These are phyloP conservation scores for Mungos mungo DNA, from an alignment of 2,113 vertebrate species.

Conservation along the genomic window DNA sequence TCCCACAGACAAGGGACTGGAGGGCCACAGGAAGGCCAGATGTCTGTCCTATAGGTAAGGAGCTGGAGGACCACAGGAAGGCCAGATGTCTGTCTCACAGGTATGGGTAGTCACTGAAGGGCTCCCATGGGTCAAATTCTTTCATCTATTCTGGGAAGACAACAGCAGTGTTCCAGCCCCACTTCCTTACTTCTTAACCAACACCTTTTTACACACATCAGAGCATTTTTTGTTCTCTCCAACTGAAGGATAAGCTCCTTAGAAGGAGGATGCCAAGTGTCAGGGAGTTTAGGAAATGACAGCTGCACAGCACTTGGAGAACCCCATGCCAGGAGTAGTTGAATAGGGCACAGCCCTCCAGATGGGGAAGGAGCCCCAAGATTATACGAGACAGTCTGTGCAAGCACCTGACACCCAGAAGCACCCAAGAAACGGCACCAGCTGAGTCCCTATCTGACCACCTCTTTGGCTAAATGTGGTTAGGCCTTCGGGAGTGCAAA, in stretches of 20 bases:
- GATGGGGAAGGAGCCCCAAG: not conserved
- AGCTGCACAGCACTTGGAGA: not conserved
- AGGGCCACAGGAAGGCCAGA: not conserved
- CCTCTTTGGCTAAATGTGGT: not conserved
- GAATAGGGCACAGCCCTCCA: not conserved
- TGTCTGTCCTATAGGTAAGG: not conserved
- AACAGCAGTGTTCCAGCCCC: not conserved
- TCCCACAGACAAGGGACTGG: not conserved
- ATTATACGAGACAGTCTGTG: not conserved
- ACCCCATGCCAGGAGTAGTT: not conserved
- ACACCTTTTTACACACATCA: not conserved
- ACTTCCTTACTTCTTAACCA: not conserved
- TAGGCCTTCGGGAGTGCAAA: accelerated
- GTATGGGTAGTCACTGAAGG: not conserved
- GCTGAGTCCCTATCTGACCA: not conserved
- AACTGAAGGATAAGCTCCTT: not conserved
- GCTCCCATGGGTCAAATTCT: not conserved
- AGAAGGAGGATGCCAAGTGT: not conserved
- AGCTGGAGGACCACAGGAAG: not conserved
- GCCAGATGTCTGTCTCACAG: not conserved
- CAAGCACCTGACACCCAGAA: not conserved
- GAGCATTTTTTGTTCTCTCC: not conserved
- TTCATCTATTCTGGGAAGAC: not conserved
- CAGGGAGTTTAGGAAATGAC: not conserved
- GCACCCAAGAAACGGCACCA: not conserved